These are phyloP conservation scores for Chelonia mydas DNA, from an alignment of 2,797 vertebrate species.

Conservation along the genomic window DNA sequence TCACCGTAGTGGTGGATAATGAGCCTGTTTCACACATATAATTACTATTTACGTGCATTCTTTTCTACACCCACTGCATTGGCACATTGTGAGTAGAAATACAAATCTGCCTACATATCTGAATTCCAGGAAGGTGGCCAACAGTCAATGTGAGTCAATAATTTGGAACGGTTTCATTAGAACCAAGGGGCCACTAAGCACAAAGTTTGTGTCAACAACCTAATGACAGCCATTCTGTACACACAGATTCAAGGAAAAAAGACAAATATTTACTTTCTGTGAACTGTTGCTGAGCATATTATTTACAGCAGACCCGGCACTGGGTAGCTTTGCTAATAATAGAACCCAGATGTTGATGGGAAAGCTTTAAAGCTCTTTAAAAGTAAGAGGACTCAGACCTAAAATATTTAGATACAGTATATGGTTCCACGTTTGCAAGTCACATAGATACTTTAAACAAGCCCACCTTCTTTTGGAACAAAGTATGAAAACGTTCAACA, in stretches of 20 bases:
- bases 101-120: background rate
- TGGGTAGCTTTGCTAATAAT: conserved; percentile 46
- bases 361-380: conserved; percentile 43
- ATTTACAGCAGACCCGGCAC: conserved; percentile 17
- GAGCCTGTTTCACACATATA: background rate
- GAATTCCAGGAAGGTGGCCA: conserved; percentile 1
- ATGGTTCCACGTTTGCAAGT: background rate
- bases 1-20: background rate
- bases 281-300: conserved; percentile 53
- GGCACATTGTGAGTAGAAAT: background rate
- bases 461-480: background rate
- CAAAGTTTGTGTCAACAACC: conserved; percentile 58
- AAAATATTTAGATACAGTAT: background rate
- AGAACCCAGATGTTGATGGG: conserved; percentile 53
- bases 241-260: conserved; percentile 42
- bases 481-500: background rate
- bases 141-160: background rate
- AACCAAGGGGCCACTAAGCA: conserved; percentile 34
- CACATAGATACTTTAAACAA: background rate
- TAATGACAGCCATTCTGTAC: conserved; percentile 12
- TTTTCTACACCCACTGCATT: background rate
- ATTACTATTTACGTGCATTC: background rate
- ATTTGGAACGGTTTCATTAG: background rate
- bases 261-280: conserved; percentile 71
- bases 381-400: background rate